These are phyloP conservation scores for Acropora yongei DNA, from an alignment of 64 coral and sea anemone species.

Conservation along the genomic window DNA sequence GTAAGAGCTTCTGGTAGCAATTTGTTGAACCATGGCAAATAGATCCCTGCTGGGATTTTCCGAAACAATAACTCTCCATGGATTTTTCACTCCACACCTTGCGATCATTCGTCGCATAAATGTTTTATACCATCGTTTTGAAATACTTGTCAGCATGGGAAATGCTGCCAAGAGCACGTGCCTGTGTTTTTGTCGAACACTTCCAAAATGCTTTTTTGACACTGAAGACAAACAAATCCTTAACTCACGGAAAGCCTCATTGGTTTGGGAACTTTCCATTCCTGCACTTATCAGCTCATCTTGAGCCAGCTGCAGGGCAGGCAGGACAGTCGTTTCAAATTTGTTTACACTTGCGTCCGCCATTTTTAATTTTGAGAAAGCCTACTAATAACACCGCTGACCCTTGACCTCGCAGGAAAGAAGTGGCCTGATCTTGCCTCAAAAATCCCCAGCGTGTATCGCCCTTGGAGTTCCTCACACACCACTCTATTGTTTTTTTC, in stretches of 20 bases:
- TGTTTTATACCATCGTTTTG: too few species aligned
- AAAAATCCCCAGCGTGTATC: too few species aligned
- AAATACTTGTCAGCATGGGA: too few species aligned
- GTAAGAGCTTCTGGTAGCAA: slow-evolving; percentile 24
- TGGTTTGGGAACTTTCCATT: too few species aligned
- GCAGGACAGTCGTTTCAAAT: neutral
- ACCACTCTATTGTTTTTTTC: neutral
- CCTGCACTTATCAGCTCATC: too few species aligned
- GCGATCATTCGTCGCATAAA: slow-evolving; percentile 18
- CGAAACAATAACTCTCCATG: slow-evolving; percentile 26
- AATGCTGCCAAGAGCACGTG: too few species aligned
- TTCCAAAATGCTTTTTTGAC: too few species aligned
- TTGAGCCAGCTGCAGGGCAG: too few species aligned
- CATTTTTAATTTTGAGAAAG: slow-evolving; percentile 29
- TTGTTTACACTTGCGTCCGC: too few species aligned
- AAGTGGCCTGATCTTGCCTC: slow-evolving; percentile 1
- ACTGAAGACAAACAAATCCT: too few species aligned
- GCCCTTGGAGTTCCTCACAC: neutral
- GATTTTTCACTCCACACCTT: slow-evolving; percentile 47
- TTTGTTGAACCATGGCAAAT: slow-evolving; percentile 33
- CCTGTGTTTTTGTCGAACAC: too few species aligned
- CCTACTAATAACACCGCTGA: slow-evolving; percentile 33
- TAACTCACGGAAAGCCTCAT: too few species aligned
- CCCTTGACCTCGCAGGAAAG: neutral
- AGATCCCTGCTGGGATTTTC: slow-evolving; percentile 23